Evolutionary conservation across 2,113 vertebrate genomes (phyloP).

Genomic region (Austrofundulus limnaeus): DNA sequence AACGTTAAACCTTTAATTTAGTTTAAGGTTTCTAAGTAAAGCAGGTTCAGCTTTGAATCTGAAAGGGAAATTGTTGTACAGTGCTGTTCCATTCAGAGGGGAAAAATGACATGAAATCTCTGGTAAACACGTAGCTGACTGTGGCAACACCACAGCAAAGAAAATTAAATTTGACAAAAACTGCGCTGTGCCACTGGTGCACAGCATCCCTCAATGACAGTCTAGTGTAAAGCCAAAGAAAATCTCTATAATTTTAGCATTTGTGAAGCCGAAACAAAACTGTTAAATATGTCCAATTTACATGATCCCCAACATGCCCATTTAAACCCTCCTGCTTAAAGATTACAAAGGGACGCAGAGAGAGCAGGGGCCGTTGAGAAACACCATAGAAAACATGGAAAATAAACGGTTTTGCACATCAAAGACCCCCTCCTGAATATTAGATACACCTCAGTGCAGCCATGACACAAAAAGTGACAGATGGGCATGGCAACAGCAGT

Average conservation of each 20-base stretch:
- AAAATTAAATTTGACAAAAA: too few relatives aligned
- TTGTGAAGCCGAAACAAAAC: background rate
- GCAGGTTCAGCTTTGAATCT: too few relatives aligned
- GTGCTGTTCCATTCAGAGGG: too few relatives aligned
- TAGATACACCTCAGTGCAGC: background rate
- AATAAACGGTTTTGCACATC: conserved; percentile 18
- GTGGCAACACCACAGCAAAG: too few relatives aligned
- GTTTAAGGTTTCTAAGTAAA: too few relatives aligned
- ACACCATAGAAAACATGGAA: background rate
- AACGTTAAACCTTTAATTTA: too few relatives aligned
- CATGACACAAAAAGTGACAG: background rate
- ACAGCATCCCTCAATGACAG: too few relatives aligned
- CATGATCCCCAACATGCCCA: background rate
- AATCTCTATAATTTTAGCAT: background rate
- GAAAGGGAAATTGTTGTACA: too few relatives aligned
- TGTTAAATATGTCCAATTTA: conserved; percentile 1
- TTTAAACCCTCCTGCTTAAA: background rate
- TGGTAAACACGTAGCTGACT: too few relatives aligned
- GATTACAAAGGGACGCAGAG: background rate
- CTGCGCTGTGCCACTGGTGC: too few relatives aligned
- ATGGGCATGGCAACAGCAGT: background rate
- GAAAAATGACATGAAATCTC: too few relatives aligned
- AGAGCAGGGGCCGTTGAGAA: accelerated
- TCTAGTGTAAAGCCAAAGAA: too few relatives aligned
- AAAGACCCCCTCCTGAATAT: conserved; percentile 9